Percentiles rank a stretch among this genome's conserved stretches.
Conservation (phyloP, 2,888 invertebrate genomes). For the Machimus rusticus region DNA sequence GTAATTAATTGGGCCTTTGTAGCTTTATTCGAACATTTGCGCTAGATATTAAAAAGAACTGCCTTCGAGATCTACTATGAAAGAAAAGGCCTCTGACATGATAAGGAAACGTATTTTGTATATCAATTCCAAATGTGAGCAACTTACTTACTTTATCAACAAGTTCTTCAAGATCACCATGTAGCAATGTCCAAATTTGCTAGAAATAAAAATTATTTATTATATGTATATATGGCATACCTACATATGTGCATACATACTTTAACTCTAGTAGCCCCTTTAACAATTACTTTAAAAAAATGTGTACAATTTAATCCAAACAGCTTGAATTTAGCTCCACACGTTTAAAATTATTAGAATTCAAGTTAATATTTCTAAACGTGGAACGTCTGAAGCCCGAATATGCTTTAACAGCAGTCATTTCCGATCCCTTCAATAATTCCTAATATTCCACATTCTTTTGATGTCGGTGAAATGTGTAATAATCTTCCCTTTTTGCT, state of each 20-base stretch:
- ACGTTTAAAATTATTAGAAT: neutral
- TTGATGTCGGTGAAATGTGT: neutral
- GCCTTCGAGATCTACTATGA: neutral
- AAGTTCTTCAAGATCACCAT: no score
- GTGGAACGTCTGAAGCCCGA: neutral
- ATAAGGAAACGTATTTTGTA: neutral
- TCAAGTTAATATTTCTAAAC: no score
- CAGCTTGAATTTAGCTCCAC: neutral
- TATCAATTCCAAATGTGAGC: no score
- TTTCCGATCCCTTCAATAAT: neutral
- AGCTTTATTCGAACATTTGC: neutral
- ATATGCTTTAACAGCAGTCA: neutral
- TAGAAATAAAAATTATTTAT: no score
- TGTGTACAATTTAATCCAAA: neutral
- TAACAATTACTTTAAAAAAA: no score
- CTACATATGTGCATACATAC: no score
- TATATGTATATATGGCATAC: no score
- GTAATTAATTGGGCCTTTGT: neutral
- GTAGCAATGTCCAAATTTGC: no score
- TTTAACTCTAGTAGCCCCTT: no score
- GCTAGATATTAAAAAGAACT: neutral
- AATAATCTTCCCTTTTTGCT: constrained; percentile 4
- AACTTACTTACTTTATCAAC: no score
- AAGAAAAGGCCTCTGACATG: neutral
- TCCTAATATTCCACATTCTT: neutral